Conservation (phyloP, 1,140 invertebrate species). For the Drosophila simulans region DNA sequence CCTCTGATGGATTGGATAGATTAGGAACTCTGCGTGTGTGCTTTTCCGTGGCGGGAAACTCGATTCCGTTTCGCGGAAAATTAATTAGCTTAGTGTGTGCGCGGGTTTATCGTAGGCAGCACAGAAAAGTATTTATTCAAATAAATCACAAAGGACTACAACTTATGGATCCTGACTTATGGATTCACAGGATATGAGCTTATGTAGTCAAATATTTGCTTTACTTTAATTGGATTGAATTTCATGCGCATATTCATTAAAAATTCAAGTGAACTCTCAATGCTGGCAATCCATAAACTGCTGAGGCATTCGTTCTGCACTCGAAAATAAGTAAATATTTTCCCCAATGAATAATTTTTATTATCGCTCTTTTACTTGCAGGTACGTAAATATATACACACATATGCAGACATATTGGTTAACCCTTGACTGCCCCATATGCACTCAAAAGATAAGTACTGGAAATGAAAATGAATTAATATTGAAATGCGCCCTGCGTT, state of each 20-base stretch:
- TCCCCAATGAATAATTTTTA: constrained; percentile 2
- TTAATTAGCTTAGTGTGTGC: constrained; percentile 41
- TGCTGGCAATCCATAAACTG: background rate
- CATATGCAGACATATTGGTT: background rate
- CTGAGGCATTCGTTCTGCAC: constrained; percentile 1
- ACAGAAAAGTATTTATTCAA: constrained; percentile 3
- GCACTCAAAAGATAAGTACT: constrained; percentile 62
- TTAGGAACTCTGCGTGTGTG: constrained; percentile 14
- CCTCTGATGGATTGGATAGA: constrained; percentile 51
- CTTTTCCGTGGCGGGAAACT: constrained; percentile 21
- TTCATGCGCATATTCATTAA: background rate
- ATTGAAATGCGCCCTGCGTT: constrained; percentile 18
- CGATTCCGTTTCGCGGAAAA: constrained; percentile 27
- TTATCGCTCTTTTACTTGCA: constrained; percentile 36
- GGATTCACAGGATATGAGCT: background rate
- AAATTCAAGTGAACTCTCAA: background rate
- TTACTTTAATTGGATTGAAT: background rate
- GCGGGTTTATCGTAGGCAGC: constrained; percentile 15
- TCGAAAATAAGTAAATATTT: background rate
- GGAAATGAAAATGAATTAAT: constrained; percentile 35
- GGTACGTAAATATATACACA: constrained; percentile 39
- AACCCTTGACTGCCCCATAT: constrained; percentile 5
- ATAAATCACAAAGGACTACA: constrained; percentile 1
- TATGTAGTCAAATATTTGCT: background rate
- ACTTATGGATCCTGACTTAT: background rate